Percentiles rank a stretch among this genome's conserved stretches.
Conservation (phyloP, 1,140 invertebrate genomes). For the Lysiphlebus fabarum region DNA sequence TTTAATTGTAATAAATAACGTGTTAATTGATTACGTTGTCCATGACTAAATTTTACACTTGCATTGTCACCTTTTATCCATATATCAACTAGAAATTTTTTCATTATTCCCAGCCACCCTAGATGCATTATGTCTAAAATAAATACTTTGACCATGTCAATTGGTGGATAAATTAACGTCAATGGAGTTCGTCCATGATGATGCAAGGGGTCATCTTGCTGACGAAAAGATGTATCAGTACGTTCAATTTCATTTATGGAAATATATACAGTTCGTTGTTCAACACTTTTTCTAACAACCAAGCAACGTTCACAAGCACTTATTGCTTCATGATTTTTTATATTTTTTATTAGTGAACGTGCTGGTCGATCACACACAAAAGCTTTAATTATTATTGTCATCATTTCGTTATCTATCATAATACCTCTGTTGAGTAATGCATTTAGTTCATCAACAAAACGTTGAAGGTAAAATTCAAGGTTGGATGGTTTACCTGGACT, state of each 20-base stretch:
- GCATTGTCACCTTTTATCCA: slow-evolving; percentile 12
- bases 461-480: too few relatives aligned
- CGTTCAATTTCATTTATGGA: not conserved
- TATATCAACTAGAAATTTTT: slow-evolving; percentile 17
- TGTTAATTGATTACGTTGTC: not conserved
- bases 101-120: slow-evolving; percentile 17
- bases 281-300: slow-evolving; percentile 1
- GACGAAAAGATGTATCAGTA: slow-evolving; percentile 15
- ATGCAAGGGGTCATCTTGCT: slow-evolving; percentile 4
- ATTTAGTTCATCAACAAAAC: slow-evolving; percentile 19
- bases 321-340: slow-evolving; percentile 14
- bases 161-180: slow-evolving; percentile 10
- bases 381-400: not conserved
- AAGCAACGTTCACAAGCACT: slow-evolving; percentile 17
- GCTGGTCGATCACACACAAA: slow-evolving; percentile 22
- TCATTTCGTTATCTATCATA: slow-evolving; percentile 4
- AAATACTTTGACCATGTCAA: slow-evolving; percentile 11
- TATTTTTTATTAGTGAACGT: slow-evolving; percentile 18
- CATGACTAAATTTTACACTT: slow-evolving; percentile 2
- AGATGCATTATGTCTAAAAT: slow-evolving; percentile 20
- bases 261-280: slow-evolving; percentile 17
- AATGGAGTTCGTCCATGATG: slow-evolving; percentile 10
- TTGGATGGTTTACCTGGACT: too few relatives aligned
- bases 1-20: slow-evolving; percentile 6
- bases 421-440: slow-evolving; percentile 4